Evolutionary conservation across 2,888 invertebrate genomes (phyloP).

Genomic region (Erebia aethiops): DNA sequence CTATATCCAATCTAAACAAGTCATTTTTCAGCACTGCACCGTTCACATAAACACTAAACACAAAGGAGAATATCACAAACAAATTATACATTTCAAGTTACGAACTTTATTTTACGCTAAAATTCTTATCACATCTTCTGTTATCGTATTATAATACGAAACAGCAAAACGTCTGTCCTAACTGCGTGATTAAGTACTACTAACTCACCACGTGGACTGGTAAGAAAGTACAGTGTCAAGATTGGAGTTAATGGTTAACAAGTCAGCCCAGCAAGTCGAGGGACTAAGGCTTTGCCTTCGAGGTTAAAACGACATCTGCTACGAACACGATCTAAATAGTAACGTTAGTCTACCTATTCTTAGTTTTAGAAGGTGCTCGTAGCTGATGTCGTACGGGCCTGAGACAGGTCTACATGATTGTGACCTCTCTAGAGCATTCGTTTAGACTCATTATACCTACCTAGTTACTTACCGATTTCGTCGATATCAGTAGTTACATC

Average conservation of each 20-base stretch:
- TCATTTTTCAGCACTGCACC: conserved; percentile 32
- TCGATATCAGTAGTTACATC: no score
- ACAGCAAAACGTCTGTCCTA: conserved; percentile 31
- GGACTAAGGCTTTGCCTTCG: background rate
- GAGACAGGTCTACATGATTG: no score
- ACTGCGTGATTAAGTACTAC: conserved; percentile 37
- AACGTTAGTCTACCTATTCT: no score
- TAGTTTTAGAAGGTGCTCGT: no score
- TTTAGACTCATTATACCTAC: no score
- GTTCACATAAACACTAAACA: conserved; percentile 22
- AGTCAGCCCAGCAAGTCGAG: background rate
- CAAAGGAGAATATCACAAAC: conserved; percentile 11
- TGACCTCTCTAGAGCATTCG: no score
- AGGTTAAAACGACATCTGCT: background rate
- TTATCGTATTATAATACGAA: conserved; percentile 11
- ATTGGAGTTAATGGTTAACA: conserved; percentile 14
- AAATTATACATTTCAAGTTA: conserved; percentile 14
- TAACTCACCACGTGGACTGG: conserved; percentile 24
- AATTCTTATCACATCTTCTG: conserved; percentile 22
- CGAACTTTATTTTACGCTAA: background rate
- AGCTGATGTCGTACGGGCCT: no score
- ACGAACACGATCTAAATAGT: no score
- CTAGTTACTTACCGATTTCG: no score
- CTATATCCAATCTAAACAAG: conserved; percentile 79
- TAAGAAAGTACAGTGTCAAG: conserved; percentile 14